Conservation (phyloP, 2,113 vertebrate genomes). For the Mustela lutreola region DNA sequence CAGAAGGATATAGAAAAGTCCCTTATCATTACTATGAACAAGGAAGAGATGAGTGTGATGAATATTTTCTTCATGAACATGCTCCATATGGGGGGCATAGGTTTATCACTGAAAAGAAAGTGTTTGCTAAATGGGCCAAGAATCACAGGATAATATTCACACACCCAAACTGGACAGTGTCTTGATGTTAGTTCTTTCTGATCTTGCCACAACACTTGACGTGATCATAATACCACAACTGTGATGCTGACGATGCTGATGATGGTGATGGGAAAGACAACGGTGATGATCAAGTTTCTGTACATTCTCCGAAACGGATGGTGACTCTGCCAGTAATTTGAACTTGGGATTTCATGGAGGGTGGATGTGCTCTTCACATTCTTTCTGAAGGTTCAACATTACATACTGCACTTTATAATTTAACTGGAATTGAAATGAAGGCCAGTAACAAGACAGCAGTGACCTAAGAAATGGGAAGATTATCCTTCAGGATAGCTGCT, state of each 20-base stretch:
- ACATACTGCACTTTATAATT: constrained; percentile 87
- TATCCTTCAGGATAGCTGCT: constrained; percentile 72
- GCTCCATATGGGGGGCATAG: constrained; percentile 97
- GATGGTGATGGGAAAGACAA: not conserved
- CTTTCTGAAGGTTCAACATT: constrained; percentile 83
- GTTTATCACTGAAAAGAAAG: constrained; percentile 98
- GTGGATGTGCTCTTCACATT: constrained; percentile 77
- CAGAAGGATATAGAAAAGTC: constrained; percentile 94
- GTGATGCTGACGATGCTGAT: constrained; percentile 68
- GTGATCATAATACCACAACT: constrained; percentile 74
- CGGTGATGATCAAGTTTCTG: constrained; percentile 56
- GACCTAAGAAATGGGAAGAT: constrained; percentile 72
- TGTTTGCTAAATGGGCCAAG: constrained; percentile 98
- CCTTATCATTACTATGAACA: constrained; percentile 98
- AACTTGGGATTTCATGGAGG: constrained; percentile 79
- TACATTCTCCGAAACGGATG: constrained; percentile 69
- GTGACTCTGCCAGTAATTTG: constrained; percentile 75
- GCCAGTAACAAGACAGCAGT: constrained; percentile 69
- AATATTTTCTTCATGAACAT: constrained; percentile 97
- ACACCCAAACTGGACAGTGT: constrained; percentile 95
- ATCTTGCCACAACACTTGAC: constrained; percentile 40
- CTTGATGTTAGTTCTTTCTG: constrained; percentile 88
- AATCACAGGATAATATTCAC: constrained; percentile 95
- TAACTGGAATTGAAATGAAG: constrained; percentile 85
- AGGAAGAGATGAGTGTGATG: constrained; percentile 96